Conservation (phyloP, 2,113 vertebrate genomes). For the Dipodomys stephensi region DNA sequence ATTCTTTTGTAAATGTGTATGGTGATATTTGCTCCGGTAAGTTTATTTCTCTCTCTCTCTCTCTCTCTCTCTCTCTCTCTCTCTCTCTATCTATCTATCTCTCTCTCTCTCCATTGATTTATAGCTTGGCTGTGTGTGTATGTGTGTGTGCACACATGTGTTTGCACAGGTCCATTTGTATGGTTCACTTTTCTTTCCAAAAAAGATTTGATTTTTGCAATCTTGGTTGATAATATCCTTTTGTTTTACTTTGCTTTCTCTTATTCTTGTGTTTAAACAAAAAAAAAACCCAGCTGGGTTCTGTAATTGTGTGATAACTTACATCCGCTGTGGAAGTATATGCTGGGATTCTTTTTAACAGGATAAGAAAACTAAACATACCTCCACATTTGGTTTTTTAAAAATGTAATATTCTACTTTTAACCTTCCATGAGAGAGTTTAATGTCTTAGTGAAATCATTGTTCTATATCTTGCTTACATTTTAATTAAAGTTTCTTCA, state of each 20-base stretch:
- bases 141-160: background rate
- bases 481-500: constrained; percentile 77
- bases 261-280: constrained; percentile 66
- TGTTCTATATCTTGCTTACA: constrained; percentile 45
- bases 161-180: background rate
- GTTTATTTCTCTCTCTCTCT: constrained; percentile 72
- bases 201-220: constrained; percentile 47
- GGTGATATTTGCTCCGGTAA: constrained; percentile 98
- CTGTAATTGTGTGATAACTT: constrained; percentile 18
- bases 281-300: constrained; percentile 48
- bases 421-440: background rate
- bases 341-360: constrained; percentile 70
- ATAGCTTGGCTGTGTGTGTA: background rate
- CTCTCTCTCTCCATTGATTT: background rate
- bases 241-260: constrained; percentile 75
- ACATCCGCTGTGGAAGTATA: background rate
- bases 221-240: constrained; percentile 49
- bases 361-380: constrained; percentile 80
- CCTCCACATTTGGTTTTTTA: constrained; percentile 83
- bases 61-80: background rate
- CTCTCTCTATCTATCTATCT: background rate
- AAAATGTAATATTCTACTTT: constrained; percentile 72
- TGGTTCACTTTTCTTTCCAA: constrained; percentile 60
- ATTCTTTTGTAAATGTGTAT: constrained; percentile 96
- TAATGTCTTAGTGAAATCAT: constrained; percentile 35